Evolutionary conservation across 2,113 vertebrate species (phyloP).

Genomic region (Delphinapterus leucas): DNA sequence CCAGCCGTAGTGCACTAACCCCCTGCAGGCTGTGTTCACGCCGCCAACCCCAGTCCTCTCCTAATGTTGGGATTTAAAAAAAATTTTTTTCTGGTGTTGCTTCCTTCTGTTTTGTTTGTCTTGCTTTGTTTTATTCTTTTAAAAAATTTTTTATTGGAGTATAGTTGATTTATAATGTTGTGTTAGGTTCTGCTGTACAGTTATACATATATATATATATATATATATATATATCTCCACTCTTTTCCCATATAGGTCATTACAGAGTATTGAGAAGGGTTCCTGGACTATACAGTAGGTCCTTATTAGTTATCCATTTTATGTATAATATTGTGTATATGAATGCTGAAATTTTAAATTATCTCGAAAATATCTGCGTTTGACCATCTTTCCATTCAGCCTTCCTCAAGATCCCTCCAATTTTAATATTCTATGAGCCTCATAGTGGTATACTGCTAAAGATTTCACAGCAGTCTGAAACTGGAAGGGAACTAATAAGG

Average conservation of each 20-base stretch:
- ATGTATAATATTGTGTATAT: background rate
- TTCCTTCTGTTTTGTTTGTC: background rate
- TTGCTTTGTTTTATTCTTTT: background rate
- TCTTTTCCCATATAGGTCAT: background rate
- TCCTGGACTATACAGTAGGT: background rate
- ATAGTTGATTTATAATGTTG: background rate
- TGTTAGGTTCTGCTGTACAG: background rate
- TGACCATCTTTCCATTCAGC: background rate
- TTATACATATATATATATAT: background rate
- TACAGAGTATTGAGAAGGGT: background rate
- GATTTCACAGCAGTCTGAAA: background rate
- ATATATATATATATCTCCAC: background rate
- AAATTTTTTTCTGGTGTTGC: background rate
- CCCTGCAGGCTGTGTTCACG: too few relatives aligned
- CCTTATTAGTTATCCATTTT: background rate
- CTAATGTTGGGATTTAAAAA: background rate
- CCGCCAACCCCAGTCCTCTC: too few relatives aligned
- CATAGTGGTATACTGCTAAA: background rate
- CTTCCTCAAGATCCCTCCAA: background rate
- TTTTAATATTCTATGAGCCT: background rate
- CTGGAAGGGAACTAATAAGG: background rate
- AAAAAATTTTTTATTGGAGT: background rate
- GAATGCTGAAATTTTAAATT: conserved; percentile 6
- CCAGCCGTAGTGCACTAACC: too few relatives aligned
- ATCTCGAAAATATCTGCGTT: background rate